Percentiles rank a stretch among this genome's conserved stretches.
Evolutionary conservation across 2,888 invertebrate genomes (phyloP).

Genomic region (Agonopterix subpropinquella): DNA sequence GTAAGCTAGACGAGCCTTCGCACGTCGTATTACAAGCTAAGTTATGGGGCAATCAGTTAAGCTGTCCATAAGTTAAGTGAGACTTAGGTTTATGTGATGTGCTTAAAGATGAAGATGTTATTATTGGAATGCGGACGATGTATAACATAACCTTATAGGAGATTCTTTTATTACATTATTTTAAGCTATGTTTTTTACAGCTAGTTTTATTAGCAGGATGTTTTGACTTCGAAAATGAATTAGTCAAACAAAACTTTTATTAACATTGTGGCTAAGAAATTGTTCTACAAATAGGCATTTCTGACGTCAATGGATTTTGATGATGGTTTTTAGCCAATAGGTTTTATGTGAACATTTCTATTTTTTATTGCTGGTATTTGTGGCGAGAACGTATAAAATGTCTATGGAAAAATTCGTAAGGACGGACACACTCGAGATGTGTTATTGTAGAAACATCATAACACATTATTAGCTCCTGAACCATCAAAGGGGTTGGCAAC

Average conservation of each 20-base stretch:
- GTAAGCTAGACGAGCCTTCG: conserved; percentile 9
- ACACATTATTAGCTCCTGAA: too few relatives aligned
- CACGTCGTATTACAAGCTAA: conserved; percentile 22
- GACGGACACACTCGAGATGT: too few relatives aligned
- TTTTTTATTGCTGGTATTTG: conserved; percentile 1
- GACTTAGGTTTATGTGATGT: conserved; percentile 25
- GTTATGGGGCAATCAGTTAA: conserved; percentile 35
- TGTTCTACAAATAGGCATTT: conserved; percentile 1
- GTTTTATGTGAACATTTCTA: conserved; percentile 1
- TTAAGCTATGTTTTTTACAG: too few relatives aligned
- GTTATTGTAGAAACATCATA: too few relatives aligned
- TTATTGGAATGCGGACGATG: conserved; percentile 7
- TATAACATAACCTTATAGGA: not conserved
- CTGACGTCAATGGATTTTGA: conserved; percentile 6
- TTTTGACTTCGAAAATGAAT: too few relatives aligned
- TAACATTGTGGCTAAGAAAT: not conserved
- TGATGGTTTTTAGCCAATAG: not conserved
- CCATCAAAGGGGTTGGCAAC: too few relatives aligned
- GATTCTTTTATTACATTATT: not conserved
- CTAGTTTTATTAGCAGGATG: too few relatives aligned
- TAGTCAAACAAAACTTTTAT: not conserved
- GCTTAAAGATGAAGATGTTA: conserved; percentile 20
- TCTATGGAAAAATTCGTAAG: too few relatives aligned
- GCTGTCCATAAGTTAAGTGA: conserved; percentile 29
- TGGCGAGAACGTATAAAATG: too few relatives aligned